Evolutionary conservation across 2,797 vertebrate species (phyloP), one percentile per base, ranked within the genome.

Genomic region (Manis javanica): DNA sequence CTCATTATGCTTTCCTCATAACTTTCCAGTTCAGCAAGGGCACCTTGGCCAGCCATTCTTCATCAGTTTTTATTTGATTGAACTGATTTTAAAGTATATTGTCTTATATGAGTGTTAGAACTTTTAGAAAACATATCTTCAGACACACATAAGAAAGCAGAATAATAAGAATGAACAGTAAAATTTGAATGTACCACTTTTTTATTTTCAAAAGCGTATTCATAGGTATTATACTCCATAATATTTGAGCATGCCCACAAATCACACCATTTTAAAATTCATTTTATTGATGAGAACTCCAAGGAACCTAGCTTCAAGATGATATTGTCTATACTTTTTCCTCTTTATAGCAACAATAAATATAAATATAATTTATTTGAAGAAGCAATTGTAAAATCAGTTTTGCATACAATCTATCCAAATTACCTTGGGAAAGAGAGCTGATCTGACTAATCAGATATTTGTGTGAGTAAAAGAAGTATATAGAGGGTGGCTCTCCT

Each of bases 21-120:
- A 97, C 94, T 96, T 97, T 90, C 49, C 81, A 97, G 71, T 90
- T 95, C 93, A 89, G 95, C 97, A 96, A 98, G 97, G 97, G 61
- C 96, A 94, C 37, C 68, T 97, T 97, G 94, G 64, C 66, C 89
- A 96, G 86, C 23, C 11, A 2, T 96, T 97, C 63, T 46, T 66
- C 23, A 96, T 86, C 24, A 46, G 39, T 68, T 96, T 96, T 95
- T 90, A 97, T 95, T 96, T 95, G 68, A 96, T 95, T 97, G 92
- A 94, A 94, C 51, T 96, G 93, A 96, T 97, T 88, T 29, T 96
- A 97, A 96, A 96, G 64, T 96, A 57, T 94, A 81, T 46, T n/a
- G 6, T 51, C 84, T 98, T 51, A 16, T 72, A 95, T 84, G 69
- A 3, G 34, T 96, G 68, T 90, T 92, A 88, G 31, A 88, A 96